Percentiles rank a stretch among this genome's conserved stretches.
These are phyloP conservation scores for Egretta garzetta DNA, from an alignment of 2,113 vertebrate genomes.

Conservation along the genomic window DNA sequence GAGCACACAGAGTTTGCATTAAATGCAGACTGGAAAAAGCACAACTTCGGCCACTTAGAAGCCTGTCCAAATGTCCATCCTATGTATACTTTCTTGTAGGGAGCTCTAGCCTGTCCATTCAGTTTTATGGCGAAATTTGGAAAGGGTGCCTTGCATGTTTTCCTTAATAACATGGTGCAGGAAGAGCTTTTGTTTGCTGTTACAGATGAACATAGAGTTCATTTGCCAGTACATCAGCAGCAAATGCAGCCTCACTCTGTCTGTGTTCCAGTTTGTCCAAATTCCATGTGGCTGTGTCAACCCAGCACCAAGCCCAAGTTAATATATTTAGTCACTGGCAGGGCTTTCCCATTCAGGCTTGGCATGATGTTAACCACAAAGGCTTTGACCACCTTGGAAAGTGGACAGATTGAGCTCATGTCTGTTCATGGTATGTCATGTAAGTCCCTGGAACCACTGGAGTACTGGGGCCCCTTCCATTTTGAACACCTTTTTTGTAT, in stretches of 20 bases:
- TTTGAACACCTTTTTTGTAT: neutral
- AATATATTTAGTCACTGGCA: slow-evolving; percentile 28
- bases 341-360: neutral
- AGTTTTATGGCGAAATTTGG: neutral
- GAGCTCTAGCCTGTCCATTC: neutral
- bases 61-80: neutral
- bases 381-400: slow-evolving; percentile 21
- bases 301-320: neutral
- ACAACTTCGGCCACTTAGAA: neutral
- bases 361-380: slow-evolving; percentile 11
- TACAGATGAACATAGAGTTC: neutral
- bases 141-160: neutral
- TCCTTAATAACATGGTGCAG: neutral
- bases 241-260: neutral
- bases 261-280: neutral
- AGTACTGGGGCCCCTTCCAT: neutral
- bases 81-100: neutral
- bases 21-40: neutral
- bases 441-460: neutral
- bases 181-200: neutral
- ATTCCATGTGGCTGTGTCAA: neutral
- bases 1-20: neutral
- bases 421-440: neutral
- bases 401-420: neutral
- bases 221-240: neutral